phyloP scores from a whole-genome alignment of 2,113 vertebrate genomes.

The Aldabrachelys gigantea region DNA sequence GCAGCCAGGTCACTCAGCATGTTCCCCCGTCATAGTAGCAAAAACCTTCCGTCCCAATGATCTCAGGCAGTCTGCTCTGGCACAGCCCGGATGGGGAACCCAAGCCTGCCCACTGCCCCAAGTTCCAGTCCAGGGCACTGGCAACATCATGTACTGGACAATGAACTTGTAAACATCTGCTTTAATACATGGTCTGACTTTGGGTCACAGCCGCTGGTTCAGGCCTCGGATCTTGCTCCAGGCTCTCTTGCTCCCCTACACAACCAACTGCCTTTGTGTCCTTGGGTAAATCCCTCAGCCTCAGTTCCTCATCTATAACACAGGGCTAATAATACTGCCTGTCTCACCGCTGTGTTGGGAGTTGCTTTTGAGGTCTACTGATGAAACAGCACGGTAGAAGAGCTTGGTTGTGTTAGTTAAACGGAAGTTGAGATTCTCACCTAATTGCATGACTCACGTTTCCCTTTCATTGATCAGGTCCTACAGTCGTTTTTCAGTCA shows the following conservation, averaged over 20 bases:
- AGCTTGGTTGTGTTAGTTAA: neutral
- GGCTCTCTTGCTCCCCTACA: neutral
- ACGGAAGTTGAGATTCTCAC: neutral
- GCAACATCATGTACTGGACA: neutral
- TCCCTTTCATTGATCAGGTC: rapidly evolving
- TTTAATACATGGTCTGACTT: neutral
- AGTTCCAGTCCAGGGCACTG: neutral
- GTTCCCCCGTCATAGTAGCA: too few relatives aligned
- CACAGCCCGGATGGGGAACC: too few relatives aligned
- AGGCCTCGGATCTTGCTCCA: neutral
- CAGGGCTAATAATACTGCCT: neutral
- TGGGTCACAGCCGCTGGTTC: neutral
- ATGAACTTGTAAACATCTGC: neutral
- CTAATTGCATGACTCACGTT: neutral
- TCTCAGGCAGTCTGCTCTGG: too few relatives aligned
- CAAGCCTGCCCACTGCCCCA: too few relatives aligned
- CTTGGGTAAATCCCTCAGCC: neutral
- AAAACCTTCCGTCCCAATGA: too few relatives aligned
- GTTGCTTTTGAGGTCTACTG: neutral
- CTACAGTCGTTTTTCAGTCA: rapidly evolving
- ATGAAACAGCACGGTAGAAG: neutral
- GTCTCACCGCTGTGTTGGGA: neutral
- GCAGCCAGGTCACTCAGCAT: too few relatives aligned
- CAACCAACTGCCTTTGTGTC: neutral
- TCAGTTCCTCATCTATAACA: neutral